phyloP scores from a whole-genome alignment of 2,113 vertebrate genomes.

The Paraplagusia blochii region DNA sequence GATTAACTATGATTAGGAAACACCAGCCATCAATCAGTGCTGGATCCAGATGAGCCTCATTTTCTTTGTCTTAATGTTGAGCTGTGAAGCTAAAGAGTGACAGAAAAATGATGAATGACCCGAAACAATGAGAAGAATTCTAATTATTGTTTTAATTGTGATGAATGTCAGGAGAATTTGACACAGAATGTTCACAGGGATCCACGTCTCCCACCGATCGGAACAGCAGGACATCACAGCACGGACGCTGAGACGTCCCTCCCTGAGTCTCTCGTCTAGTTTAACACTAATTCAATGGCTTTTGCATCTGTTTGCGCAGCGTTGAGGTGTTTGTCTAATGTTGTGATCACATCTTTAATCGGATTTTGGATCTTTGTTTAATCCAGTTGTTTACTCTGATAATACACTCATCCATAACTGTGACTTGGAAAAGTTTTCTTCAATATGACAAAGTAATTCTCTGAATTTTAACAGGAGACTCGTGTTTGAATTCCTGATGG shows the following conservation, averaged over 20 bases:
- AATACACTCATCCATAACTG: neutral
- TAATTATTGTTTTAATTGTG: neutral
- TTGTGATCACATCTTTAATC: neutral
- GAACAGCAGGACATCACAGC: neutral
- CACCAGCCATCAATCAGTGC: too few species aligned
- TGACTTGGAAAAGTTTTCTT: neutral
- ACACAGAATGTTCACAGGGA: neutral
- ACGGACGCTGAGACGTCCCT: neutral
- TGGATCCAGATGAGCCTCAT: too few species aligned
- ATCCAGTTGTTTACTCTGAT: neutral
- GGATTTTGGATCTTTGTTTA: neutral
- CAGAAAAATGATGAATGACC: too few species aligned
- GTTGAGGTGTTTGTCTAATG: neutral
- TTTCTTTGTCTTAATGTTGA: too few species aligned
- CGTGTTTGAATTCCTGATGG: neutral
- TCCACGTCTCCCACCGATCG: conserved; percentile 4
- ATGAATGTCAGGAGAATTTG: neutral
- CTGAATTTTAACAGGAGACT: neutral
- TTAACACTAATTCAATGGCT: conserved; percentile 15
- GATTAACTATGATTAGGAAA: too few species aligned
- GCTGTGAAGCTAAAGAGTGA: too few species aligned
- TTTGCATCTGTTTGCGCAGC: conserved; percentile 21
- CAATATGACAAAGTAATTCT: neutral
- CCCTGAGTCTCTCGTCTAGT: neutral
- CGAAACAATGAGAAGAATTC: neutral